These are phyloP conservation scores for Kryptopterus vitreolus DNA, from an alignment of 2,797 vertebrate genomes.

Conservation along the genomic window DNA sequence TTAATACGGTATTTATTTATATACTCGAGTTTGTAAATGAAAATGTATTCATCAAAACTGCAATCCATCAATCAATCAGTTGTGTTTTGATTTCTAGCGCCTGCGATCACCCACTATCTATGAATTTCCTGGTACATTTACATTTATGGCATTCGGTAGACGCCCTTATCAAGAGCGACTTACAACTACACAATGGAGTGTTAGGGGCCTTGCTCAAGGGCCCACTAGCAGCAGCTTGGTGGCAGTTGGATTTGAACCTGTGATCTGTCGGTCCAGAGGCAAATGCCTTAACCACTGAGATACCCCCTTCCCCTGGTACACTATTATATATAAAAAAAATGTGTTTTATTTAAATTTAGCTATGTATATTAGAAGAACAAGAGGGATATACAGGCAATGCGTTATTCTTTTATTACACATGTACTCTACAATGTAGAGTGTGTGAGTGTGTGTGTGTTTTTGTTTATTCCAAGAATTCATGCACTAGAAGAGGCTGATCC, in stretches of 20 bases:
- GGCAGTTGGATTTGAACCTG: too few relatives aligned
- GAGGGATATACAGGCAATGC: not conserved
- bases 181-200: too few relatives aligned
- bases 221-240: too few relatives aligned
- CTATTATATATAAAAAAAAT: too few relatives aligned
- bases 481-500: conserved; percentile 23
- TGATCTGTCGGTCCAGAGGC: too few relatives aligned
- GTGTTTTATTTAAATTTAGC: not conserved
- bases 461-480: too few relatives aligned
- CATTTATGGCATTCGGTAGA: too few relatives aligned
- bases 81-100: not conserved
- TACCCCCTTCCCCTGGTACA: too few relatives aligned
- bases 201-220: too few relatives aligned
- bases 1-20: not conserved
- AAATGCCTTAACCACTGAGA: too few relatives aligned
- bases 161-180: too few relatives aligned
- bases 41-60: not conserved
- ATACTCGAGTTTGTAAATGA: not conserved
- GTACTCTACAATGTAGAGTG: not conserved
- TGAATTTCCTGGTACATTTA: not conserved
- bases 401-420: not conserved
- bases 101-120: not conserved
- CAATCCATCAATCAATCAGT: not conserved
- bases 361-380: not conserved
- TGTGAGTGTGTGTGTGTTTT: not conserved